Evolutionary conservation across 2,888 invertebrate species (phyloP), one percentile per base, ranked within the genome.

Genomic region (Conops quadrifasciatus): DNA sequence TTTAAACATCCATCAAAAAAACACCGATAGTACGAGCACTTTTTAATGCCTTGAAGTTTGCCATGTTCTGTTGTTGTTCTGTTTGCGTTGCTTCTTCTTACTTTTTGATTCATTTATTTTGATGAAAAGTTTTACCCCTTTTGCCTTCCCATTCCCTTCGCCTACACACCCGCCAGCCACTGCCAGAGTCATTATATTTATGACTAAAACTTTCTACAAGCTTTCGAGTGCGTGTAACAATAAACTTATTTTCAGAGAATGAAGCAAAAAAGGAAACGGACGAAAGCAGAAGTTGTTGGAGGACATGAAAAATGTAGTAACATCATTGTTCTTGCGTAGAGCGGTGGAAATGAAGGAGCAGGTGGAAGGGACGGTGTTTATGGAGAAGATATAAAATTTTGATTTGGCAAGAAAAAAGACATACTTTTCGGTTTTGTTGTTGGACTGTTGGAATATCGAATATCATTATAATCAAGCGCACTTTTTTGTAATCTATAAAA

Each of bases 51-150:
- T 13, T 19, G 21, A 58, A 43, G 30, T 51, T 58, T 65, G 15
- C 21, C 30, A 58, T 60, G 15, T 21, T 58, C 65, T 62, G 21
- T 60, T 60, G 30, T 66, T 65, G 28, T 58, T 65, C 28, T 4
- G 7, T 21, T 58, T 67, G 53, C 53, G 36, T 49, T 67, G 47
- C 21, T 36, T 56, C 56, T 21, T 72, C 58, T 72, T 65, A 68
- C 64, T 72, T 72, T 72, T 72, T 72, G 68, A 72, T 72, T 68
- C 71, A 72, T 72, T 72, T 72, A 59, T 58, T 64, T 68, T 66
- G 16, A 45, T 26, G n/a, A 19, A 71, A 72, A 68, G 58, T 67
- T 67, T 59, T 28, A 30, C 9, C 28, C 59, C 56, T 47, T 19
- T 36, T 15, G 5, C 53, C 21, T 53, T 21, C 49, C 60, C 4